A percentile compares a stretch with the other conserved stretches of the same genome.
Conservation (phyloP, 2,888 invertebrate genomes). For the Chloroclystis v-ata region DNA sequence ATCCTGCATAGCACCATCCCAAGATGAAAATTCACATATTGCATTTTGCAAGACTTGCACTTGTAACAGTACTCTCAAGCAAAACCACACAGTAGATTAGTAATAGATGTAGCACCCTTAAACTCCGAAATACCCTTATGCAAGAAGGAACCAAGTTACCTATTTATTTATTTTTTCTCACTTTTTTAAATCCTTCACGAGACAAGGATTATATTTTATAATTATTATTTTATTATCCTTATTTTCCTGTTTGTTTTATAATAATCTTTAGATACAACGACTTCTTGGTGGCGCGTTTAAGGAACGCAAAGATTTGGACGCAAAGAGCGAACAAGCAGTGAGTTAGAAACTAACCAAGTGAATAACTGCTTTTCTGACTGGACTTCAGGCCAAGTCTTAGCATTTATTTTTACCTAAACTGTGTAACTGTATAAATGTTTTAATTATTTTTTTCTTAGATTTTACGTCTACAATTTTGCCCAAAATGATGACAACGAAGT, state of each 20-base stretch:
- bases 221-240: constrained; percentile 13
- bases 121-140: constrained; percentile 24
- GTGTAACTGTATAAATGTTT: too few relatives aligned
- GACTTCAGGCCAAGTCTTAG: neutral
- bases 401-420: neutral
- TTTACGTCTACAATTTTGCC: too few relatives aligned
- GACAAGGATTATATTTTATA: constrained; percentile 34
- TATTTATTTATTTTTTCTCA: constrained; percentile 16
- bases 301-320: constrained; percentile 82
- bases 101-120: constrained; percentile 5
- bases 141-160: constrained; percentile 33
- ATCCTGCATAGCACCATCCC: neutral
- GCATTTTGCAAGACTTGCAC: neutral
- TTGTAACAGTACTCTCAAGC: neutral
- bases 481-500: too few relatives aligned
- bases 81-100: neutral
- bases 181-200: constrained; percentile 22
- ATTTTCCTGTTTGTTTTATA: constrained; percentile 50
- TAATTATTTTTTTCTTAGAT: too few relatives aligned
- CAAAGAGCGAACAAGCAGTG: constrained; percentile 82
- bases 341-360: constrained; percentile 59
- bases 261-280: constrained; percentile 81
- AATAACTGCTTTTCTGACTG: constrained; percentile 34
- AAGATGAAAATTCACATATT: neutral
- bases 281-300: constrained; percentile 84